Conservation (phyloP, 92 coral and sea anemone genomes). For the Anthopleura xanthogrammica region DNA sequence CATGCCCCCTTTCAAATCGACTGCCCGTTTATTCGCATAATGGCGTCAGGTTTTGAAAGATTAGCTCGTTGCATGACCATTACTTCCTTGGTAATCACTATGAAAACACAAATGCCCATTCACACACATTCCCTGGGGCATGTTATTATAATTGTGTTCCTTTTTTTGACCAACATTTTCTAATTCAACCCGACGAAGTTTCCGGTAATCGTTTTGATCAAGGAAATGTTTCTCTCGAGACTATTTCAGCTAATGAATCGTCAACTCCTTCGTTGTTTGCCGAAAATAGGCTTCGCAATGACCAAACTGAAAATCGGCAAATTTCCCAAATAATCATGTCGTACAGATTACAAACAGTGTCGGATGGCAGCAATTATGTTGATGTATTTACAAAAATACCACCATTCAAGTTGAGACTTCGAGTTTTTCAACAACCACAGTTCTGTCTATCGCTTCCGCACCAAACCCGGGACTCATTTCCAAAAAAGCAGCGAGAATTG, state of each 20-base stretch:
- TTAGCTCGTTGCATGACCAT: constrained; percentile 5
- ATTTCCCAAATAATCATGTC: background rate
- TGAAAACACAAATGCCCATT: constrained; percentile 9
- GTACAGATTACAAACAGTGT: constrained; percentile 12
- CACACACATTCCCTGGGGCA: constrained; percentile 5
- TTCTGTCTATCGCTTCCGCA: constrained; percentile 2
- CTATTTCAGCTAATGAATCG: constrained; percentile 29
- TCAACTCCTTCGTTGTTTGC: constrained; percentile 19
- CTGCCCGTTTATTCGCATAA: constrained; percentile 2
- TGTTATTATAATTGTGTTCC: constrained; percentile 7
- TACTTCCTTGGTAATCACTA: constrained; percentile 16
- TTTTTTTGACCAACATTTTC: constrained; percentile 24
- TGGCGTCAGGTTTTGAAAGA: constrained; percentile 13
- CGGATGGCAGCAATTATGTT: constrained; percentile 3
- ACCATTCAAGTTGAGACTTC: constrained; percentile 3
- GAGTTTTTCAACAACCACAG: background rate
- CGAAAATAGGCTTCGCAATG: constrained; percentile 6
- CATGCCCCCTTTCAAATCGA: background rate
- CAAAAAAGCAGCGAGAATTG: background rate
- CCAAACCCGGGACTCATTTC: background rate
- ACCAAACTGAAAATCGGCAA: constrained; percentile 2
- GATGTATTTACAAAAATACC: constrained; percentile 10
- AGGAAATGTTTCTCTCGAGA: constrained; percentile 28
- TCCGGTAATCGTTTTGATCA: constrained; percentile 22
- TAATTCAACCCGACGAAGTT: constrained; percentile 20